Percentiles rank a stretch among this genome's conserved stretches.
phyloP scores from a whole-genome alignment of 2,888 invertebrate genomes.

The Cerastis rubricosa region DNA sequence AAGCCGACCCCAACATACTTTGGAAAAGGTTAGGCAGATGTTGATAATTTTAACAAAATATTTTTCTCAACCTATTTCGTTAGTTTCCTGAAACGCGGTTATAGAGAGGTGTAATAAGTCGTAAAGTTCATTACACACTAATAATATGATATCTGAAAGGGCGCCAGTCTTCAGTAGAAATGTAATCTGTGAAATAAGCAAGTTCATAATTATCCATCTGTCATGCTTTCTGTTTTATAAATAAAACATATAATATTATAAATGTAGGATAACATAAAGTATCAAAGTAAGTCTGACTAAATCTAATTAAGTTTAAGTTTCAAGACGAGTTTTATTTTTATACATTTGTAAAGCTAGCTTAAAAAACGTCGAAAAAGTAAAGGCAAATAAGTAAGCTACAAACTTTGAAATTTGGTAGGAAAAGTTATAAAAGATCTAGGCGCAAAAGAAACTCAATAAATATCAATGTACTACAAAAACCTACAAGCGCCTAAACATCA shows the following conservation, averaged over 20 bases:
- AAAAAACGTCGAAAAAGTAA: slow-evolving; percentile 9
- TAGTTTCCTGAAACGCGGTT: neutral
- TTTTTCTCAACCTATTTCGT: no score
- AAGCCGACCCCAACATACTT: no score
- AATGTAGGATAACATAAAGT: neutral
- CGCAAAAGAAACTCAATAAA: slow-evolving; percentile 26
- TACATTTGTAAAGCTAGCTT: neutral
- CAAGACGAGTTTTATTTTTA: neutral
- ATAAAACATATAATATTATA: neutral
- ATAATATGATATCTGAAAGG: neutral
- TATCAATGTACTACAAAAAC: slow-evolving; percentile 11
- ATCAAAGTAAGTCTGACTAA: neutral
- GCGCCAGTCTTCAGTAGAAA: neutral
- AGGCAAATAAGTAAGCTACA: neutral
- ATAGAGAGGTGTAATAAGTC: neutral
- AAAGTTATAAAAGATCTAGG: slow-evolving; percentile 18
- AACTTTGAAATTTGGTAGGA: slow-evolving; percentile 17
- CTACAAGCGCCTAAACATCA: slow-evolving; percentile 7
- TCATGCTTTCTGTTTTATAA: neutral
- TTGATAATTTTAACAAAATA: slow-evolving; percentile 5
- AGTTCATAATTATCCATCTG: neutral
- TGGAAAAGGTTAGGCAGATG: no score
- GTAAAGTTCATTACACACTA: neutral
- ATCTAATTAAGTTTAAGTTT: neutral
- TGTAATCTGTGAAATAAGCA: neutral